These are phyloP conservation scores for Shinisaurus crocodilurus DNA, from an alignment of 2,113 vertebrate genomes.

Conservation along the genomic window DNA sequence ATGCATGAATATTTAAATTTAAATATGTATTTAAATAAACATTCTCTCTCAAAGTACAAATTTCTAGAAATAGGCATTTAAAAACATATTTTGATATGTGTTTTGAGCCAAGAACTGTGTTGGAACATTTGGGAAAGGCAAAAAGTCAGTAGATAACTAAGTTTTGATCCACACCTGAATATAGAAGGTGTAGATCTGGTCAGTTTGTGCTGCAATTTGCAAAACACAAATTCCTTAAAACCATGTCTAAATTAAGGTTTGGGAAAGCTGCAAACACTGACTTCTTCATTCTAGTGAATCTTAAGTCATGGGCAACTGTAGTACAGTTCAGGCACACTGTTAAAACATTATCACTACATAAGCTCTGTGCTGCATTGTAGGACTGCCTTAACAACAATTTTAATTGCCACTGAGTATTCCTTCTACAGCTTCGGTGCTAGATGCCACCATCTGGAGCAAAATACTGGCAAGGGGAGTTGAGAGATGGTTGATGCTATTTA, in stretches of 20 bases:
- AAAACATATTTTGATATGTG: background rate
- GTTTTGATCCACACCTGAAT: background rate
- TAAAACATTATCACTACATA: background rate
- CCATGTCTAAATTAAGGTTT: background rate
- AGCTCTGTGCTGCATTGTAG: background rate
- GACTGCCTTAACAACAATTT: constrained; percentile 12
- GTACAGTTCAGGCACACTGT: background rate
- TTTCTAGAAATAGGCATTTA: background rate
- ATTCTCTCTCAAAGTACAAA: background rate
- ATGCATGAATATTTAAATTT: background rate
- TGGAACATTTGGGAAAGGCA: background rate
- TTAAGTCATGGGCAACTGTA: background rate
- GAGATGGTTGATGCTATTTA: constrained; percentile 26
- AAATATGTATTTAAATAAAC: background rate
- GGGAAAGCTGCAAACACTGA: background rate
- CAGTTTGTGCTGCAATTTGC: background rate
- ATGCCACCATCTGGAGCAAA: constrained; percentile 27
- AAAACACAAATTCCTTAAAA: background rate
- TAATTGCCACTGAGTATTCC: constrained; percentile 24
- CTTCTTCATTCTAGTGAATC: background rate
- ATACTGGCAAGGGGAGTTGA: background rate
- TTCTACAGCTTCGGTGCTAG: background rate
- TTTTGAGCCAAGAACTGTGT: background rate
- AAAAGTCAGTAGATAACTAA: background rate
- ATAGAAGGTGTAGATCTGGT: background rate